phyloP scores from a whole-genome alignment of 2,113 vertebrate species.

The Guaruba guarouba region DNA sequence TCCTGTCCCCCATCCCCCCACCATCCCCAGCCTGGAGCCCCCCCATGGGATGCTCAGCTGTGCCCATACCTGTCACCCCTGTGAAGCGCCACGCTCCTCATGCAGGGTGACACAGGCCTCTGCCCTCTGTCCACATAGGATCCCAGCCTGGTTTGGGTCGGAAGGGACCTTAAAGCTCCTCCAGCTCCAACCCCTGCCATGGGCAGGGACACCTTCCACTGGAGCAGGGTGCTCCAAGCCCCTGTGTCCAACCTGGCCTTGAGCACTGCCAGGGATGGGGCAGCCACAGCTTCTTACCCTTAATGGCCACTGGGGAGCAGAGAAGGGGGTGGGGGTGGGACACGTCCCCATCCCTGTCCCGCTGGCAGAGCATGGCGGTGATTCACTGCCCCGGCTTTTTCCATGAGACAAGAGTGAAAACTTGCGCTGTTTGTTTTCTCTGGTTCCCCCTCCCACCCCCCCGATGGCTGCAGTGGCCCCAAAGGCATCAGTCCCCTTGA shows the following conservation, averaged over 20 bases:
- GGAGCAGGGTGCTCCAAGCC: too few species aligned
- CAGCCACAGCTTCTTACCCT: not conserved
- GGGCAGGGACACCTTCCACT: too few species aligned
- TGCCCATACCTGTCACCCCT: accelerated
- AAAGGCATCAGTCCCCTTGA: not conserved
- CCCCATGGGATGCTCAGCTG: not conserved
- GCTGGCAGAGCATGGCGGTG: not conserved
- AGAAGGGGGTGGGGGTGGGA: not conserved
- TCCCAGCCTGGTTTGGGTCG: too few species aligned
- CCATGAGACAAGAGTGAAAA: slow-evolving; percentile 14
- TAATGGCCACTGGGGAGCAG: accelerated
- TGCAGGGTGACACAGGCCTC: not conserved
- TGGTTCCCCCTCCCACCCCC: accelerated
- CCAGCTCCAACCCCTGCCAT: too few species aligned
- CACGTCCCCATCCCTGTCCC: accelerated
- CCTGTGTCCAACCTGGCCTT: too few species aligned
- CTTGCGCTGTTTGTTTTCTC: not conserved
- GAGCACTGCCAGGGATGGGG: too few species aligned
- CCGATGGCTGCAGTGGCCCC: accelerated
- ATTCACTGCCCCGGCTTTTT: not conserved
- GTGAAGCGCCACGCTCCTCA: not conserved
- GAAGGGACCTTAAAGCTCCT: too few species aligned
- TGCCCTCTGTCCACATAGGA: not conserved
- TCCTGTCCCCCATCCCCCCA: accelerated
- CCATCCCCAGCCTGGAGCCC: too few species aligned